A percentile compares a stretch with the other conserved stretches of the same genome.
Evolutionary conservation across 2,113 vertebrate species (phyloP).

Genomic region (Delphinus delphis): DNA sequence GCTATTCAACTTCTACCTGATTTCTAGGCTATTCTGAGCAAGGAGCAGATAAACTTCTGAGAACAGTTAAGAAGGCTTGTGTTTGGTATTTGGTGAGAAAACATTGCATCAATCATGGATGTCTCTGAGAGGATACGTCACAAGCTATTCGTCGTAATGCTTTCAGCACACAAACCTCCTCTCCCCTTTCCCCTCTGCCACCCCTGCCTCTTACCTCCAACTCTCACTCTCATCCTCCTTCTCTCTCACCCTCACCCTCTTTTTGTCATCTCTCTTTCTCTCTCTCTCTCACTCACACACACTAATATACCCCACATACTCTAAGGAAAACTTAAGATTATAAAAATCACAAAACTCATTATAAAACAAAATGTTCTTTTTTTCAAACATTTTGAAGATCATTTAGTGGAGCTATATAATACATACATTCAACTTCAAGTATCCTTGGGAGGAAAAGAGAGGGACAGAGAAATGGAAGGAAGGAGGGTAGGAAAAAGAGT

Average conservation of each 20-base stretch:
- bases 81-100: neutral
- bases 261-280: too few relatives aligned
- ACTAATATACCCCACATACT: neutral
- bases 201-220: neutral
- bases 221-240: neutral
- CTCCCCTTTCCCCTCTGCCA: accelerated
- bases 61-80: neutral
- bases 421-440: neutral
- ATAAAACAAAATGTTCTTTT: neutral
- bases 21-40: neutral
- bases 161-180: neutral
- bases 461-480: neutral
- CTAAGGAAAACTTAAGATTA: neutral
- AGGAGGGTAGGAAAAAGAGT: neutral
- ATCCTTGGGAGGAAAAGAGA: neutral
- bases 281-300: neutral
- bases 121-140: neutral
- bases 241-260: neutral
- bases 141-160: neutral
- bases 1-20: neutral
- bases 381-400: neutral
- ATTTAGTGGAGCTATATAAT: neutral
- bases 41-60: neutral
- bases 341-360: neutral
- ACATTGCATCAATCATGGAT: neutral